Evolutionary conservation across 2,888 invertebrate species (phyloP).

Genomic region (Gymnoscelis rufifasciata): DNA sequence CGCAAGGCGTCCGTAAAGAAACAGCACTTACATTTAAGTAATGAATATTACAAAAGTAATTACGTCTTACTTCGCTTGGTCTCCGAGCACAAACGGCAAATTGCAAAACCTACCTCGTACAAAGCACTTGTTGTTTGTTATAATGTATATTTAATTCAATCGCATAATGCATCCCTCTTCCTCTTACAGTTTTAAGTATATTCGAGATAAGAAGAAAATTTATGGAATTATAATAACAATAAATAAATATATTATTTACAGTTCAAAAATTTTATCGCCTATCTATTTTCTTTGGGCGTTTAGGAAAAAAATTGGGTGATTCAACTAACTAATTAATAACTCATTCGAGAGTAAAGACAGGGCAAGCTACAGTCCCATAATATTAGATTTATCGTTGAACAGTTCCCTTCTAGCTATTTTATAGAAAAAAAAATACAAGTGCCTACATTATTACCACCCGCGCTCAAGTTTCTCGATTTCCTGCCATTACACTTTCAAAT

Average conservation of each 20-base stretch:
- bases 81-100: constrained; percentile 20
- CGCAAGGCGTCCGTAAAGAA: constrained; percentile 42
- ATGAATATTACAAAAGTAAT: constrained; percentile 51
- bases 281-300: constrained; percentile 66
- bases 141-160: constrained; percentile 55
- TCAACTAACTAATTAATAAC: constrained; percentile 39
- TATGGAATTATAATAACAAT: constrained; percentile 75
- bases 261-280: constrained; percentile 70
- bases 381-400: constrained; percentile 13
- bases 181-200: constrained; percentile 65
- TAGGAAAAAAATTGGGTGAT: constrained; percentile 46
- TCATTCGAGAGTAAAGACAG: constrained; percentile 19
- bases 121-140: constrained; percentile 60
- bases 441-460: constrained; percentile 8
- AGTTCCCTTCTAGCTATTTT: constrained; percentile 29
- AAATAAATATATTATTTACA: constrained; percentile 79
- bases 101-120: constrained; percentile 48
- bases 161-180: constrained; percentile 68
- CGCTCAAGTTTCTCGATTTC: constrained; percentile 12
- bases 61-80: constrained; percentile 40
- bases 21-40: constrained; percentile 38
- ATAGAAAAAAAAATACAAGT: constrained; percentile 21
- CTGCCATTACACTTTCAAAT: constrained; percentile 42
- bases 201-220: constrained; percentile 73
- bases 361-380: constrained; percentile 23